Evolutionary conservation across 2,888 invertebrate species (phyloP), one percentile per base, ranked within the genome.

Genomic region (Netelia inedita): DNA sequence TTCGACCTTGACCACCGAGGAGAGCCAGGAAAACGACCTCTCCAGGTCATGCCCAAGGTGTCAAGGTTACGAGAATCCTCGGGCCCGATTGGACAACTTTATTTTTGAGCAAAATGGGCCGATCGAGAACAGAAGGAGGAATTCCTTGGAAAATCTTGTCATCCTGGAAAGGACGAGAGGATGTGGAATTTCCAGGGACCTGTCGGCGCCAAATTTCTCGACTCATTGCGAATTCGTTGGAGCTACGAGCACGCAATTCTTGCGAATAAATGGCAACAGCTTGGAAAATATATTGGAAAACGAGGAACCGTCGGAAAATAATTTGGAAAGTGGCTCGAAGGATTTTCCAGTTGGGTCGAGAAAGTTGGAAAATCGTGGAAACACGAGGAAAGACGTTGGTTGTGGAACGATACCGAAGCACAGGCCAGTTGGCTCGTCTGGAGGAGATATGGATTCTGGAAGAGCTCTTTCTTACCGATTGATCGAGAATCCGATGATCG

Each of bases 231-330:
- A 87, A 55, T 78, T 83, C 35, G 23, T 87, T 16, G 9, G 80
- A 1, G 80, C 87, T 2, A 71, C 83, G 0, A 88, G 86, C 3
- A 76, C 88, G 16, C 86, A 87, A 63, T 90, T 89, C 71, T 83
- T 91, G 0, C 80, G 88, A 8, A 16, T 87, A 0, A 92, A 91
- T 53, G 92, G 91, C 0, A 90, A 89, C 6, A 93, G 93, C 71
- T 80, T 93, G 81, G 91, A 92, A 79, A 93, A 93, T 65, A 93
- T 93, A 53, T 73, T 93, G 69, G 93, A 93, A 61, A 90, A 88
- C 76, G 92, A 92, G n/a, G 92, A 92, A 9, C 73, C 87, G 0
- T 75, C 82, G 10, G 82, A 85, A 1, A 2, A 63, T 14, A 84
- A 61, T 53, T 46, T 69, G 72, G 79, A 86, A 75, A 41, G 0